Percentiles rank a stretch among this genome's conserved stretches.
Evolutionary conservation across 2,797 vertebrate species (phyloP).

Genomic region (Notolepis coatsorum): DNA sequence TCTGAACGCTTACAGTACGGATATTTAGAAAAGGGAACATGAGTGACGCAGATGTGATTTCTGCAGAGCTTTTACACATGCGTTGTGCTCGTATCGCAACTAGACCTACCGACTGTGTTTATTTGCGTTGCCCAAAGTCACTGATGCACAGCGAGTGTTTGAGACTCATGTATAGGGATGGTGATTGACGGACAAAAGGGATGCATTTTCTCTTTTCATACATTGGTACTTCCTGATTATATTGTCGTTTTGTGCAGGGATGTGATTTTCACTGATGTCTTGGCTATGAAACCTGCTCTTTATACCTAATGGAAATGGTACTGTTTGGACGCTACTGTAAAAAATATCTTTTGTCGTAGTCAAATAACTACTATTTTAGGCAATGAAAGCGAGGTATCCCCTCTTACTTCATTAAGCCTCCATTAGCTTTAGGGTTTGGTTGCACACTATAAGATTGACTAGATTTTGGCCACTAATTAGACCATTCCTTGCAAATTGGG

Average conservation of each 20-base stretch:
- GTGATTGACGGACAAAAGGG: constrained; percentile 30
- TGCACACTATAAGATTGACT: neutral
- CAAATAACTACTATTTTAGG: no score
- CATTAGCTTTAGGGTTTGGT: neutral
- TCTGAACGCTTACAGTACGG: constrained; percentile 27
- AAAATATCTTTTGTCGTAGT: no score
- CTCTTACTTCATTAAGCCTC: neutral
- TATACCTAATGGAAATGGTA: neutral
- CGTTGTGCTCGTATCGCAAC: constrained; percentile 4
- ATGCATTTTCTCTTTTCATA: constrained; percentile 11
- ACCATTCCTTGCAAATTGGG: neutral
- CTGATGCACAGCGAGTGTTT: constrained; percentile 22
- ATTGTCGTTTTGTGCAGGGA: neutral
- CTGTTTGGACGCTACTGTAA: no score
- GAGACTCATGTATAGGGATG: constrained; percentile 8
- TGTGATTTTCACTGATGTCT: constrained; percentile 1
- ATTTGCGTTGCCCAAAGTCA: constrained; percentile 32
- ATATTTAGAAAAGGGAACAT: constrained; percentile 38
- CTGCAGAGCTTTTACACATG: constrained; percentile 23
- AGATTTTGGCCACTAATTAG: neutral
- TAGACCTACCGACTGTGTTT: constrained; percentile 35
- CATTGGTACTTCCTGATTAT: no score
- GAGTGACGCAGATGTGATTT: constrained; percentile 57
- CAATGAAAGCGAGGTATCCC: no score
- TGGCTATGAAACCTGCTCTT: neutral